Base-by-base conservation (phyloP, 2,113 vertebrate genomes). In the Epinephelus cyanopodus region DNA sequence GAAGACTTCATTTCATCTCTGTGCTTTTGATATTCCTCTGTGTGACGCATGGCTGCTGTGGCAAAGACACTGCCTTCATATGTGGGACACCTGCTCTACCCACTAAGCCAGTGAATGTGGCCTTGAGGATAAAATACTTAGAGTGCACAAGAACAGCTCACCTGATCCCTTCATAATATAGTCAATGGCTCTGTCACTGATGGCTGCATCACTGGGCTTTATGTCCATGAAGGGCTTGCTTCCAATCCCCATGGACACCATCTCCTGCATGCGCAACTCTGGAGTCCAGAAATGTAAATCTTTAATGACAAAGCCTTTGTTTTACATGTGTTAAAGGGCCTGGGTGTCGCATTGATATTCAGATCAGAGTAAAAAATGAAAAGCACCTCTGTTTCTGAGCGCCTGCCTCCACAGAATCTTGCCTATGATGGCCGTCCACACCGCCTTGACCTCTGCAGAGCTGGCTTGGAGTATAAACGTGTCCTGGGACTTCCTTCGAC, bases 371-470 rank as follows among this genome's bases (percentile, higher is more conserved):
- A 0, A 66, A 21, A 29, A 73, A 37, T 25, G 11, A 71, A 8
- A 58, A 25, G 1, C 75, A 97, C 96, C 97, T 95, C 95, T 83
- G 90, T 97, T 97, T 64, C 95, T 90, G 79, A 97, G 95, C 0
- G 97, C 97, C 88, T 97, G 96, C 42, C 94, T 95, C 97, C 97
- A 97, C 23, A 97, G 93, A 88, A 97, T 96, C 87, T 95, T 96
- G 54, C 96, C 95, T 27, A 97, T 95, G 72, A 95, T 94, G 13
- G 86, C 68, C 0, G 96, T 96, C 96, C 97, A 96, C 54, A 93
- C 90, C 0, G 92, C 91, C 89, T 97, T 97, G 86, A 94, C 92
- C 81, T 97, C 96, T 0, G 87, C 81, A 0, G 95, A 95, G 78
- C 92, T 88, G 54, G 96, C 96, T 79, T 97, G 97, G 42, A 97